These are phyloP conservation scores for Esox masquinongy DNA, from an alignment of 2,797 vertebrate species.

Conservation along the genomic window DNA sequence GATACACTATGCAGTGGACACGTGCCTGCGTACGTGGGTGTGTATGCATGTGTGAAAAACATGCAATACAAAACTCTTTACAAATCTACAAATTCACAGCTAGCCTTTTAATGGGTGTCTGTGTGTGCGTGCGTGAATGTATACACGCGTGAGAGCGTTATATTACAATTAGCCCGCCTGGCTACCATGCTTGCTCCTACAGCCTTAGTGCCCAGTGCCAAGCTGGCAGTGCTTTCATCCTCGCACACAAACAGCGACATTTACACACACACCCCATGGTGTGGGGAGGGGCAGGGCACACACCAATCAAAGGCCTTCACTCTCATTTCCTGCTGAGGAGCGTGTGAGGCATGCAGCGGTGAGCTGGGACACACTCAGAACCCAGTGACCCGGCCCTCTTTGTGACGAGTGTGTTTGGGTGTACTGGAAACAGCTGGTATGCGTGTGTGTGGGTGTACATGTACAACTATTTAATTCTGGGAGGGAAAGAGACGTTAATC, in stretches of 20 bases:
- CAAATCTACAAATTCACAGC: too few relatives aligned
- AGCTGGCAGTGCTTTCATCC: constrained; percentile 26
- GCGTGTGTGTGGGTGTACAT: constrained; percentile 63
- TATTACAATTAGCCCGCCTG: not conserved
- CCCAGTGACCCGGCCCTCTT: constrained; percentile 43
- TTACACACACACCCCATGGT: constrained; percentile 23
- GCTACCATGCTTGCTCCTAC: constrained; percentile 25
- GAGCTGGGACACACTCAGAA: constrained; percentile 44
- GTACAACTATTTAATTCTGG: constrained; percentile 29
- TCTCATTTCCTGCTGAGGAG: constrained; percentile 40
- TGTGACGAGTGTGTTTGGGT: constrained; percentile 29
- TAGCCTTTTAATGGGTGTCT: not conserved
- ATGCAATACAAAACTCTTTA: too few relatives aligned
- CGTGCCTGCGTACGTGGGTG: not conserved
- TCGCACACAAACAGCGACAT: constrained; percentile 5
- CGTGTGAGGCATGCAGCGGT: constrained; percentile 29
- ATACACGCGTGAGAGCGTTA: constrained; percentile 16
- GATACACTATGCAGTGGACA: not conserved
- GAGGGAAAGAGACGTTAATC: constrained; percentile 27
- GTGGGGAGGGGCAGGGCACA: constrained; percentile 17
- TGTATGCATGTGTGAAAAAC: not conserved
- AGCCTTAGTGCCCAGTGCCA: constrained; percentile 31
- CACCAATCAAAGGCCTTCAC: constrained; percentile 8
- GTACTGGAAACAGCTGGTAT: constrained; percentile 55
- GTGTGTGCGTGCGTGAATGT: constrained; percentile 16